Conservation (phyloP, 2,888 invertebrate genomes). For the Atrina japonica region DNA sequence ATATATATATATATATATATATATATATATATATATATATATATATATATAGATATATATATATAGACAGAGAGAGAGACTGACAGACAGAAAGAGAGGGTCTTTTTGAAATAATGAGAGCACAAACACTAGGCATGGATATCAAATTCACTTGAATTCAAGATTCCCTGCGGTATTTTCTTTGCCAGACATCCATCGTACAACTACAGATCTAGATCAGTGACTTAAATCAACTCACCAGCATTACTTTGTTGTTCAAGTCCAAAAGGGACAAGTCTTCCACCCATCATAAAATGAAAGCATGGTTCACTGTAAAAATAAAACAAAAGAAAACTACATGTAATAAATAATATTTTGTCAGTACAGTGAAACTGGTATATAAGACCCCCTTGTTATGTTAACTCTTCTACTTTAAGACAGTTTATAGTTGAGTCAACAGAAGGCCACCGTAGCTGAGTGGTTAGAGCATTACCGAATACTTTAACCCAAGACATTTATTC, state of each 20-base stretch:
- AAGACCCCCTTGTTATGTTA: too few species aligned
- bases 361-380: too few species aligned
- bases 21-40: too few species aligned
- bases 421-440: too few species aligned
- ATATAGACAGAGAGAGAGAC: conserved; percentile 27
- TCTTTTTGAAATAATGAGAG: background rate
- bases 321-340: background rate
- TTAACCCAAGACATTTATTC: too few species aligned
- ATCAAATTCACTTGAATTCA: background rate
- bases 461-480: too few species aligned
- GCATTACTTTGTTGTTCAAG: conserved; percentile 64
- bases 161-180: too few species aligned
- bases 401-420: too few species aligned
- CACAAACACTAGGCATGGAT: background rate
- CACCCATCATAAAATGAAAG: conserved; percentile 74
- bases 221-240: conserved; percentile 52
- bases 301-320: conserved; percentile 63
- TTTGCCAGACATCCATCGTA: too few species aligned
- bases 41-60: background rate
- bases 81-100: conserved; percentile 5
- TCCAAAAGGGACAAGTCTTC: conserved; percentile 64
- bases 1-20: too few species aligned
- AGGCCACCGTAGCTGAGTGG: too few species aligned
- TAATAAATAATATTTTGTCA: conserved; percentile 32
- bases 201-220: too few species aligned